Conservation (phyloP, 2,797 vertebrate species). For the Cynodonichthys magdalenae region DNA sequence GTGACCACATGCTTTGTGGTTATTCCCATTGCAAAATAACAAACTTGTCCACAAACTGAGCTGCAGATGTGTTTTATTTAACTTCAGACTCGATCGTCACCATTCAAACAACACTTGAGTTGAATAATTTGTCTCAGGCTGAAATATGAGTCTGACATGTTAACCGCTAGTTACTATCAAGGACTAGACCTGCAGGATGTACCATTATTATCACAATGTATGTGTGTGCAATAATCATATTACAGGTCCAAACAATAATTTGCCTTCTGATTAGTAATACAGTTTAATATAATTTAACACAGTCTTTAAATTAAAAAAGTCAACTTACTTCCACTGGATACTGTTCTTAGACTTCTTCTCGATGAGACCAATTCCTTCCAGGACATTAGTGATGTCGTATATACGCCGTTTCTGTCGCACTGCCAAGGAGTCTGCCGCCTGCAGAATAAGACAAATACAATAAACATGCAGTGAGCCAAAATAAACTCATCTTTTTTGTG, state of each 20-base stretch:
- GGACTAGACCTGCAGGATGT: too few relatives aligned
- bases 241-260: too few relatives aligned
- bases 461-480: too few relatives aligned
- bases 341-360: constrained; percentile 99
- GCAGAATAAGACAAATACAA: constrained; percentile 29
- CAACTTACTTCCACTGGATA: constrained; percentile 98
- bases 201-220: too few relatives aligned
- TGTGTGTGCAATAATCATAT: too few relatives aligned
- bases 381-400: constrained; percentile 98
- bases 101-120: not conserved
- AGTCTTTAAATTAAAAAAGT: not conserved
- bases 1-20: too few relatives aligned
- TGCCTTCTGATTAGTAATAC: not conserved
- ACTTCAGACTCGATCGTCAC: not conserved
- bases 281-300: not conserved
- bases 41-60: not conserved
- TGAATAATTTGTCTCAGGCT: not conserved
- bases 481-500: not conserved
- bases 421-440: constrained; percentile 97
- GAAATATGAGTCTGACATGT: not conserved
- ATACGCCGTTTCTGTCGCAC: constrained; percentile 97
- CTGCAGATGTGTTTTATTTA: not conserved
- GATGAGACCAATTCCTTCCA: constrained; percentile 97
- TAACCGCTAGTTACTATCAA: too few relatives aligned
- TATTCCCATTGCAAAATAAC: not conserved